phyloP scores from a whole-genome alignment of 2,888 invertebrate genomes.

The Mythimna pallens region DNA sequence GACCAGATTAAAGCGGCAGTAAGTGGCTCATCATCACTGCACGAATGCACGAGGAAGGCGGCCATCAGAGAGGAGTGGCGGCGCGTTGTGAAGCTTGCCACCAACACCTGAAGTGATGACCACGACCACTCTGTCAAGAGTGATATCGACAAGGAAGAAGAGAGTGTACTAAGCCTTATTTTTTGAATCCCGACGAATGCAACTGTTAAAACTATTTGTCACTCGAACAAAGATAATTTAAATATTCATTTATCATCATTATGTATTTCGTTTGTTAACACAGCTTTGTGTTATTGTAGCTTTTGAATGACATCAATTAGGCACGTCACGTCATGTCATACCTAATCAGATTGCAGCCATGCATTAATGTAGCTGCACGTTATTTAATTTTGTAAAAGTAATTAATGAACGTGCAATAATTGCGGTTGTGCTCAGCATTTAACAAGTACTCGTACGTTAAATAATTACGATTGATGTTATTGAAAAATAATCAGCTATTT shows the following conservation, averaged over 20 bases:
- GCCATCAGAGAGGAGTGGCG: too few relatives aligned
- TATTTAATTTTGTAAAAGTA: conserved; percentile 28
- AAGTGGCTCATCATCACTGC: too few relatives aligned
- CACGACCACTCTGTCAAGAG: too few relatives aligned
- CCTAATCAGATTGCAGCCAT: conserved; percentile 30
- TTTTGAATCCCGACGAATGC: neutral
- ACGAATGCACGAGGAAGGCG: too few relatives aligned
- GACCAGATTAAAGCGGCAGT: too few relatives aligned
- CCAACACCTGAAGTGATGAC: too few relatives aligned
- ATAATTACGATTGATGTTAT: neutral
- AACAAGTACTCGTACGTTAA: neutral
- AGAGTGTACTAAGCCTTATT: neutral
- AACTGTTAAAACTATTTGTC: neutral
- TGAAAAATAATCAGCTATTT: neutral
- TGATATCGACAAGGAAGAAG: too few relatives aligned
- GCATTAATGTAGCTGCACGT: conserved; percentile 25
- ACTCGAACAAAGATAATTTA: neutral
- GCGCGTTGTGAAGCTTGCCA: too few relatives aligned
- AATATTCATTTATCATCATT: conserved; percentile 1
- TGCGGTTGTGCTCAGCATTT: neutral
- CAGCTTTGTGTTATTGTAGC: conserved; percentile 11
- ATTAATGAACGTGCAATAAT: conserved; percentile 36
- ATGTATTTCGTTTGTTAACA: conserved; percentile 7
- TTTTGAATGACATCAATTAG: conserved; percentile 34
- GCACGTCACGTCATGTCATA: conserved; percentile 4